phyloP scores from a whole-genome alignment of 2,888 invertebrate genomes.

The Gari tellinella region DNA sequence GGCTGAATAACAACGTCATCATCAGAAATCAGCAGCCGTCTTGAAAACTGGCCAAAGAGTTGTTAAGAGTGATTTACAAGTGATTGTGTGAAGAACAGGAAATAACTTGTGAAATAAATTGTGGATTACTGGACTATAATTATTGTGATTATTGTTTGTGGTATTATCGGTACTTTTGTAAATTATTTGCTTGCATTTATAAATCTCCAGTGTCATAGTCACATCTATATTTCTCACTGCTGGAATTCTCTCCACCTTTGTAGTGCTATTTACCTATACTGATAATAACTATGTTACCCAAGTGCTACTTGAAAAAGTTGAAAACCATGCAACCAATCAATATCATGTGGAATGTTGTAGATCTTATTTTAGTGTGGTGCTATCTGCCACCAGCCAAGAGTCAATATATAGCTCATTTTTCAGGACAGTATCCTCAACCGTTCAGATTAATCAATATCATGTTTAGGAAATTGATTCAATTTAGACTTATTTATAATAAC shows the following conservation, averaged over 20 bases:
- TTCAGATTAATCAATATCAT: constrained; percentile 68
- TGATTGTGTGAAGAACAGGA: not conserved
- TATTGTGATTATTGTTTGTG: no score
- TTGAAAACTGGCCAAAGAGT: constrained; percentile 59
- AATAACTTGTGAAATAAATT: not conserved
- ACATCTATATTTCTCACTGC: no score
- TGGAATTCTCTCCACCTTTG: no score
- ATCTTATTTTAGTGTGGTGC: no score
- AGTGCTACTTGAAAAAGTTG: no score
- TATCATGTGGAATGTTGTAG: no score
- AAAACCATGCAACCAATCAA: no score
- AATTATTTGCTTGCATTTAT: no score
- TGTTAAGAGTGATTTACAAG: constrained; percentile 1
- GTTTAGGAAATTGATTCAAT: constrained; percentile 12
- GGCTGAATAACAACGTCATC: constrained; percentile 7
- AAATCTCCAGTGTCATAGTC: no score
- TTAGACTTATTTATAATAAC: constrained; percentile 10
- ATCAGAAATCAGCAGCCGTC: constrained; percentile 54
- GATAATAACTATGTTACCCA: no score
- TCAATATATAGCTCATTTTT: constrained; percentile 72
- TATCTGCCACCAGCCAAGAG: constrained; percentile 49
- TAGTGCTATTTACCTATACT: no score
- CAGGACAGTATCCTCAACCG: constrained; percentile 78
- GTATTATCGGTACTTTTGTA: no score
- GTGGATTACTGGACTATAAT: not conserved